Conservation (phyloP, 2,888 invertebrate genomes). For the Heliconius erato region DNA sequence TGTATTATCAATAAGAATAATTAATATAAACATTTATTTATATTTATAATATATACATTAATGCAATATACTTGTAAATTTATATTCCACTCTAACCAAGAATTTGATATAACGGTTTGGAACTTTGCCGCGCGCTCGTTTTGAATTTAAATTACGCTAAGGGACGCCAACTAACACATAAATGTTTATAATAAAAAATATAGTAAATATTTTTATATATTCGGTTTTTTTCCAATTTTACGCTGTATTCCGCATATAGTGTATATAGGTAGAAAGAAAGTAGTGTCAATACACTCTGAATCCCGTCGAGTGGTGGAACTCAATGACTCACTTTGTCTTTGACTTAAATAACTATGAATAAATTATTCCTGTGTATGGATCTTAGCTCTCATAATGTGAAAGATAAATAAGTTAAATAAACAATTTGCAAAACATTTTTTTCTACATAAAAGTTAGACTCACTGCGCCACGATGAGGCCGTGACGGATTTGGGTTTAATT, state of each 20-base stretch:
- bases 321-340: too few relatives aligned
- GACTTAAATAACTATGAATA: too few relatives aligned
- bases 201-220: neutral
- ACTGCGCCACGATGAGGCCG: neutral
- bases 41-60: slow-evolving; percentile 23
- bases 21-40: slow-evolving; percentile 1
- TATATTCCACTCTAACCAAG: slow-evolving; percentile 48
- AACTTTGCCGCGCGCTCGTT: slow-evolving; percentile 52
- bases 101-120: slow-evolving; percentile 53
- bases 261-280: too few relatives aligned
- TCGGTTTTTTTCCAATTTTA: neutral
- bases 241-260: neutral
- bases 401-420: too few relatives aligned
- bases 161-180: slow-evolving; percentile 40
- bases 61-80: slow-evolving; percentile 43
- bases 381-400: too few relatives aligned
- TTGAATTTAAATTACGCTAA: slow-evolving; percentile 52
- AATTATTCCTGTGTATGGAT: too few relatives aligned
- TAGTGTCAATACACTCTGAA: too few relatives aligned
- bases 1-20: neutral
- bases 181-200: neutral
- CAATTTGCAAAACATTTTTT: too few relatives aligned
- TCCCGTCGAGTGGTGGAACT: too few relatives aligned
- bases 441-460: too few relatives aligned
- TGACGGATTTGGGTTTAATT: neutral